Conservation (phyloP, 2,888 invertebrate species). For the Caenorhabditis sulstoni region DNA sequence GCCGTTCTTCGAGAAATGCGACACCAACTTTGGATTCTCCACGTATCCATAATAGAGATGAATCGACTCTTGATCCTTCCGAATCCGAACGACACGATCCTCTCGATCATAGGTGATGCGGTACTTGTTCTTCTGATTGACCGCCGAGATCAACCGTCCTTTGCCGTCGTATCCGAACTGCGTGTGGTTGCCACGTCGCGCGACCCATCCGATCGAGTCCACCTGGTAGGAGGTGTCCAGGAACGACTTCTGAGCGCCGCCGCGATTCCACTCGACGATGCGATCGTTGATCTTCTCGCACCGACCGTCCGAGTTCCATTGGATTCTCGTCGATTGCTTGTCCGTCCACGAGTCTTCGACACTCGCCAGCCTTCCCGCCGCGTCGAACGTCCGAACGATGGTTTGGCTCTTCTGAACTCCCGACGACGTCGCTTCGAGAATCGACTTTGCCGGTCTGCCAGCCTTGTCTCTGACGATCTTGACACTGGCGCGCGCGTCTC, state of each 20-base stretch:
- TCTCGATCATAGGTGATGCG: slow-evolving; percentile 34
- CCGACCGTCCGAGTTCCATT: slow-evolving; percentile 62
- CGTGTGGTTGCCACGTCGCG: slow-evolving; percentile 18
- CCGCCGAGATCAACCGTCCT: slow-evolving; percentile 43
- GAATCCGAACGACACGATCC: slow-evolving; percentile 39
- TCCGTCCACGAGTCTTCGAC: slow-evolving; percentile 19
- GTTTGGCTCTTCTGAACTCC: slow-evolving; percentile 18
- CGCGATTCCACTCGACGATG: slow-evolving; percentile 61
- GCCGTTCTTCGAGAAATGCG: slow-evolving; percentile 60
- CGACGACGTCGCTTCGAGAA: slow-evolving; percentile 25
- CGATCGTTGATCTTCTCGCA: slow-evolving; percentile 58
- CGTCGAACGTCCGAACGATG: slow-evolving; percentile 43
- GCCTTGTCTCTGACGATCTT: slow-evolving; percentile 54
- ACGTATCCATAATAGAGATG: slow-evolving; percentile 61
- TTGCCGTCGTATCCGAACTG: slow-evolving; percentile 60
- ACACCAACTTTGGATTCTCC: slow-evolving; percentile 33
- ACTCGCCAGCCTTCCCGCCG: slow-evolving; percentile 47
- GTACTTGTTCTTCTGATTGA: background rate
- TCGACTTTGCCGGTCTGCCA: slow-evolving; percentile 53
- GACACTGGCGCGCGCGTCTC: slow-evolving; percentile 41
- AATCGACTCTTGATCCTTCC: slow-evolving; percentile 21
- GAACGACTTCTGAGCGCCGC: slow-evolving; percentile 61
- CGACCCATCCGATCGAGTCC: slow-evolving; percentile 48
- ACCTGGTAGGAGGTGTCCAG: slow-evolving; percentile 49
- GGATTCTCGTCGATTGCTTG: slow-evolving; percentile 19